A percentile compares a stretch with the other conserved stretches of the same genome.
Conservation (phyloP, 1,140 invertebrate genomes). For the Zaprionus capensis region DNA sequence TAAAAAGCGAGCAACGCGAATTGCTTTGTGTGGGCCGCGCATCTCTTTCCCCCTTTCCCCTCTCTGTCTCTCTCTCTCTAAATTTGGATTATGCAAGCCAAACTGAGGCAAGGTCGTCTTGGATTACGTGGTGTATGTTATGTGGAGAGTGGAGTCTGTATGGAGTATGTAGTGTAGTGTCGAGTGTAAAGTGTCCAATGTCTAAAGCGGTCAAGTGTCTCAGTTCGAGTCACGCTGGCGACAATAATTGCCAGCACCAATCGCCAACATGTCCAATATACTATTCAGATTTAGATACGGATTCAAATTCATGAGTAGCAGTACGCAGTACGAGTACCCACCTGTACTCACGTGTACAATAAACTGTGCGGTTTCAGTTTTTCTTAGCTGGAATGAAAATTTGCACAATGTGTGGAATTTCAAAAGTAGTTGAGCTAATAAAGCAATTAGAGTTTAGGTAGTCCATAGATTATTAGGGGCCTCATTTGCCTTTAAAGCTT, state of each 20-base stretch:
- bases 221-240: slow-evolving; percentile 72
- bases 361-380: slow-evolving; percentile 2
- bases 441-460: background rate
- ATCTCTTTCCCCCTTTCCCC: background rate
- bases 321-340: background rate
- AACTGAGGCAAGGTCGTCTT: slow-evolving; percentile 61
- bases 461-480: background rate
- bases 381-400: slow-evolving; percentile 22
- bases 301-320: background rate
- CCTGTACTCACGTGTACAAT: slow-evolving; percentile 4
- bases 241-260: slow-evolving; percentile 53
- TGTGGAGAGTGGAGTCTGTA: slow-evolving; percentile 6
- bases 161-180: slow-evolving; percentile 13
- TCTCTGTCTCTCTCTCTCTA: background rate
- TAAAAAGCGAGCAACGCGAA: slow-evolving; percentile 16
- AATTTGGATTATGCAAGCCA: slow-evolving; percentile 54
- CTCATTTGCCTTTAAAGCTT: background rate
- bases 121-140: slow-evolving; percentile 33
- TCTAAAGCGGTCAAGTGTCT: slow-evolving; percentile 33
- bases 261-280: slow-evolving; percentile 23
- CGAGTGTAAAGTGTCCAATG: slow-evolving; percentile 28
- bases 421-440: background rate
- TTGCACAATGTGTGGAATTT: background rate
- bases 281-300: background rate
- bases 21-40: slow-evolving; percentile 28